Conservation (phyloP, 2,113 vertebrate species). For the Anarhynchus alexandrinus region DNA sequence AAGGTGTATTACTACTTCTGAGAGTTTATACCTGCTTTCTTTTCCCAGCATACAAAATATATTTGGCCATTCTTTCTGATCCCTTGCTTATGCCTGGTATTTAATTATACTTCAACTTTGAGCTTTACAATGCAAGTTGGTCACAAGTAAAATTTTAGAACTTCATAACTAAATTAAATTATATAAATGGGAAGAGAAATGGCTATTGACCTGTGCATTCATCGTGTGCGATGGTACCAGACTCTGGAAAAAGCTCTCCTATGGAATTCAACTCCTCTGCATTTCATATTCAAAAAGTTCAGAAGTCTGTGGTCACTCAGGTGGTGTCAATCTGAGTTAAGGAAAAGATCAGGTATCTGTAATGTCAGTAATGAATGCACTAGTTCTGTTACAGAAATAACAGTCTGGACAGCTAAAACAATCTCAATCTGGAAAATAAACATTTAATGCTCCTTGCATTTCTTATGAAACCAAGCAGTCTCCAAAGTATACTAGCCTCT, state of each 20-base stretch:
- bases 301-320: not conserved
- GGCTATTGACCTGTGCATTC: not conserved
- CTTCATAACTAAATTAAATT: not conserved
- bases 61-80: not conserved
- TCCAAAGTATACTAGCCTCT: not conserved
- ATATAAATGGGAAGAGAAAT: not conserved
- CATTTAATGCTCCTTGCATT: not conserved
- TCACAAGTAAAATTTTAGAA: not conserved
- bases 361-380: not conserved
- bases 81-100: not conserved
- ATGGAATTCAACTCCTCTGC: not conserved
- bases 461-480: not conserved
- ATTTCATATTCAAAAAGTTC: not conserved
- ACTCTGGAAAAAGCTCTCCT: not conserved
- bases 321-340: not conserved
- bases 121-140: not conserved
- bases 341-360: not conserved
- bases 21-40: not conserved
- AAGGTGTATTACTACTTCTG: not conserved
- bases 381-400: not conserved
- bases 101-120: not conserved
- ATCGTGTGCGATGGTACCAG: not conserved
- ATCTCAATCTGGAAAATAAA: not conserved
- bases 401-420: not conserved
- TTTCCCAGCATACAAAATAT: not conserved